Base-by-base conservation (phyloP, 2,797 vertebrate species). In the Gadopsis marmoratus region DNA sequence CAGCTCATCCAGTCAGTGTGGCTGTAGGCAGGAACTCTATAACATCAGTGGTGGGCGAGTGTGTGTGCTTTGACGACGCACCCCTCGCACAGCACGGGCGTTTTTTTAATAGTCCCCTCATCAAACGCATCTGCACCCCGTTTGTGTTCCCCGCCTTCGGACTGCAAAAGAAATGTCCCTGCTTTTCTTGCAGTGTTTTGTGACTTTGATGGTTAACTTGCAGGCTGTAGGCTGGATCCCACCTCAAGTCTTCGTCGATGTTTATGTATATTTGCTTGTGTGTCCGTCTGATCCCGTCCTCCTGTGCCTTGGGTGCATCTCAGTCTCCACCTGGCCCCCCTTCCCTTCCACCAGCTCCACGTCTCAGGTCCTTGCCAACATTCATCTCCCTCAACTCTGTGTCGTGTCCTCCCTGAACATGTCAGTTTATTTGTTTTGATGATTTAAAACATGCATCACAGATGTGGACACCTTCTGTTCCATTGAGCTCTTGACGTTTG, bases 31-130 rank as follows among this genome's bases (percentile, higher is more conserved):
- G 33, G 23, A 17, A 31, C 51, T 74, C n/a, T 60, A 39, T 10
- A 17, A 35, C 71, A 59, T 48, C 56, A 60, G 76, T 66, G 51
- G 5, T 51, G 23, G 50, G 59, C 48, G 62, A 41, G 54, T 43
- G 55, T 50, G 59, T 17, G 60, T 2, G 53, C 55, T 84, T 78
- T 51, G 64, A 79, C 50, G 53, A 31, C 45, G 63, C 76, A 48
- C 53, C 41, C 2, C 54, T 77, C 23, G 5, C 87, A 75, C 88
- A 88, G 88, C 80, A 50, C 67, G 86, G 53, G 13, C 21, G 33
- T n/a, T n/a, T 86, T 48, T 91, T 89, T 88, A 89, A 91, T 86
- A 71, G 82, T 26, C 70, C 82, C 61, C 47, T 64, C 70, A 82
- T 83, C 84, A 85, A 81, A 86, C 6, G 6, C 13, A 48, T 74